Evolutionary conservation across 2,113 vertebrate species (phyloP), one percentile per base, ranked within the genome.

Genomic region (Microcebus jonahi): DNA sequence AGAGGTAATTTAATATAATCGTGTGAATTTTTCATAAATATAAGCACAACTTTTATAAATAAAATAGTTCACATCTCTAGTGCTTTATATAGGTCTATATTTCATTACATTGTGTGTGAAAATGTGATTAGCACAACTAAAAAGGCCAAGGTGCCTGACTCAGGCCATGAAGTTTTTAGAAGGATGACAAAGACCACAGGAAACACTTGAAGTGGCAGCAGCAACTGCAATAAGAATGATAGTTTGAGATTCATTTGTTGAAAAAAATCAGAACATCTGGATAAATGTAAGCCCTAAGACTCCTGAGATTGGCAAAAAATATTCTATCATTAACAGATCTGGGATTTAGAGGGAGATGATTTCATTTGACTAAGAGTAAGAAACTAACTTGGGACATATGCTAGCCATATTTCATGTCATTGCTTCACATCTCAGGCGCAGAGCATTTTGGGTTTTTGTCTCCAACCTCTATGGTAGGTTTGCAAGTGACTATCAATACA

Each of bases 241-340:
- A 73, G 6, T 53, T 71, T 81, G 55, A 91, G 63, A 34, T n/a
- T 79, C 63, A 79, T 95, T 48, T 96, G 86, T 91, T 88, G 63
- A 91, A 93, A 96, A 96, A 91, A 97, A 63, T 82, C 82, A 77
- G 75, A 96, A 96, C 95, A 97, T 93, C 93, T 96, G 96, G 87
- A 65, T 89, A 90, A 89, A 84, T 36, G 57, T 55, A 93, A 93
- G 55, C 65, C 21, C 8, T 34, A 55, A 87, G 71, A 84, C 50
- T 79, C 36, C 50, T 85, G 39, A 94, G 70, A 53, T 25, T 61
- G 87, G 65, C 94, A 82, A 81, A 77, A 94, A n/a, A 39, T 50
- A 23, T 92, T 77, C 55, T 94, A 55, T 95, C 48, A 39, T 55
- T 75, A 90, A 65, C 48, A 96, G 88, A 80, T 92, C 55, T 94